These are phyloP conservation scores for Drosophila hydei DNA, from an alignment of 1,140 invertebrate genomes.

Conservation along the genomic window DNA sequence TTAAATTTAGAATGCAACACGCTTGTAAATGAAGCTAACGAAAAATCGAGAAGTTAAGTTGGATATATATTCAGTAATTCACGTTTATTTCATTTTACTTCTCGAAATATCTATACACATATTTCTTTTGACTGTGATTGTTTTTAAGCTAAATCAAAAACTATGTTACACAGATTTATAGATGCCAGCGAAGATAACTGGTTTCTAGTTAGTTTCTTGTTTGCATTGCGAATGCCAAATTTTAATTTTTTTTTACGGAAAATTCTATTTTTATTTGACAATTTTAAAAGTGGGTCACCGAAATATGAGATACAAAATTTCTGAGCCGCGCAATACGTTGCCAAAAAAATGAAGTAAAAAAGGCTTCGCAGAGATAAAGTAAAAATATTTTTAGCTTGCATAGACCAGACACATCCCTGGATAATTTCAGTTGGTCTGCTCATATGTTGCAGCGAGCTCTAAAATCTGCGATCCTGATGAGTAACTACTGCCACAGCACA, in stretches of 20 bases:
- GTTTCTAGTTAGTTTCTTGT: background rate
- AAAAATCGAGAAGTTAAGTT: too few species aligned
- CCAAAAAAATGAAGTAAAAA: background rate
- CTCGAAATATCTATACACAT: too few species aligned
- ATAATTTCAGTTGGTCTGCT: background rate
- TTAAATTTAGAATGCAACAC: too few species aligned
- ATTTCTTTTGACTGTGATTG: too few species aligned
- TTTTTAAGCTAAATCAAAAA: too few species aligned
- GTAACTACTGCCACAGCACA: slow-evolving; percentile 21
- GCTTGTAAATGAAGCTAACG: too few species aligned
- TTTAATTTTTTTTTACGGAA: background rate
- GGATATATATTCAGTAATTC: too few species aligned
- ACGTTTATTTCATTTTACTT: too few species aligned
- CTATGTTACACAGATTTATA: too few species aligned
- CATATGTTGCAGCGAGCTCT: background rate
- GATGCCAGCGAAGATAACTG: too few species aligned
- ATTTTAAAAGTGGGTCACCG: background rate
- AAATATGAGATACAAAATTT: background rate
- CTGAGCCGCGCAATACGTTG: background rate
- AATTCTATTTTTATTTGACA: background rate
- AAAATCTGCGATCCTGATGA: slow-evolving; percentile 34
- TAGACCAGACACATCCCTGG: background rate
- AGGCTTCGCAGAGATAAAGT: background rate
- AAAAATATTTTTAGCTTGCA: background rate
- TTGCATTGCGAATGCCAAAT: background rate